These are phyloP conservation scores for Macrophya alboannulata DNA, from an alignment of 2,888 invertebrate species.

Conservation along the genomic window DNA sequence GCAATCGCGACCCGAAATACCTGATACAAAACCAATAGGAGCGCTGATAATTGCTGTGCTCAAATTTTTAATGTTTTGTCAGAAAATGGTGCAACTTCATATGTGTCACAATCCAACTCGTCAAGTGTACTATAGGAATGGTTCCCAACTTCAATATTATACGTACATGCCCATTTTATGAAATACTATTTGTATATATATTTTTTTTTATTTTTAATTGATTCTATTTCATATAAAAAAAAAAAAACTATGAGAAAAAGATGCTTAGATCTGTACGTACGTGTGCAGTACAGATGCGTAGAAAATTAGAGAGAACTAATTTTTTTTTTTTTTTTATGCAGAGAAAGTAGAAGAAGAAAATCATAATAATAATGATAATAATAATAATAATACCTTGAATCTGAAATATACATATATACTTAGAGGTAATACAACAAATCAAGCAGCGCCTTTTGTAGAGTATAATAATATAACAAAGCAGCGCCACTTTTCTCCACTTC, in stretches of 20 bases:
- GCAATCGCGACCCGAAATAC: no score
- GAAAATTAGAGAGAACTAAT: not conserved
- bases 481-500: not conserved
- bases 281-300: not conserved
- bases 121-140: slow-evolving; percentile 60
- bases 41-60: no score
- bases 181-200: no score
- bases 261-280: no score
- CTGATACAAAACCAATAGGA: no score
- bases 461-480: slow-evolving; percentile 21
- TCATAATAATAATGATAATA: not conserved
- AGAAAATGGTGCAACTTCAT: no score
- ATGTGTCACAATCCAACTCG: no score
- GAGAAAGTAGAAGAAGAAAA: not conserved
- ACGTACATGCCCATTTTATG: not conserved
- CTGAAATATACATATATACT: not conserved
- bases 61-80: no score
- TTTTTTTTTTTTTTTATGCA: no score
- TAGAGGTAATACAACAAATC: not conserved
- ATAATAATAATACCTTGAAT: not conserved
- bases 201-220: not conserved
- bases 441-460: not conserved
- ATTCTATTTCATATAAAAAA: no score
- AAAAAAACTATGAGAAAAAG: no score
- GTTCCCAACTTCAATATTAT: slow-evolving; percentile 14